These are phyloP conservation scores for Lithosia quadra DNA, from an alignment of 2,888 invertebrate genomes.

Conservation along the genomic window DNA sequence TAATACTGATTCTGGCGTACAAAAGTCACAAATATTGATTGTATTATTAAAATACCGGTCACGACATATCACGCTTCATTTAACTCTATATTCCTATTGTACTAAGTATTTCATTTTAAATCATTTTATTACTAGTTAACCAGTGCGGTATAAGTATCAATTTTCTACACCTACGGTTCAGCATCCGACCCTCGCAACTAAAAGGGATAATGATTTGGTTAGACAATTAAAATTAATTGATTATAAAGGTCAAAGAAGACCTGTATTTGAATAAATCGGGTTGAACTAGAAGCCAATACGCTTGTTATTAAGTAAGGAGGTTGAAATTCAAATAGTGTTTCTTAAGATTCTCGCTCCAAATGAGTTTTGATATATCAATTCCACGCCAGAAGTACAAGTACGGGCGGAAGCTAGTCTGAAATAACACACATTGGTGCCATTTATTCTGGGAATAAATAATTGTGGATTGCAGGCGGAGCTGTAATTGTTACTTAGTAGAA, in stretches of 20 bases:
- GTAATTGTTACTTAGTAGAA: too few species aligned
- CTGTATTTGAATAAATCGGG: neutral
- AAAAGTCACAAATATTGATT: too few species aligned
- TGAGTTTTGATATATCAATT: neutral
- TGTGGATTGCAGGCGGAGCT: neutral
- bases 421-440: too few species aligned
- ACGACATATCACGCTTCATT: too few species aligned
- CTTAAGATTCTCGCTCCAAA: too few species aligned
- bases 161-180: neutral
- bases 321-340: too few species aligned
- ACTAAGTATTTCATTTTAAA: neutral
- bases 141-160: neutral
- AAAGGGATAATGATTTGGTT: neutral
- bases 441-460: too few species aligned
- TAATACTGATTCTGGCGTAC: too few species aligned
- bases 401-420: too few species aligned
- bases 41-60: too few species aligned
- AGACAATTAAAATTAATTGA: neutral
- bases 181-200: neutral
- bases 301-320: neutral
- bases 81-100: too few species aligned
- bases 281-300: neutral
- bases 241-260: neutral
- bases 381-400: too few species aligned
- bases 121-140: neutral